Conservation (phyloP, 2,888 invertebrate genomes). For the Drosophila tripunctata region DNA sequence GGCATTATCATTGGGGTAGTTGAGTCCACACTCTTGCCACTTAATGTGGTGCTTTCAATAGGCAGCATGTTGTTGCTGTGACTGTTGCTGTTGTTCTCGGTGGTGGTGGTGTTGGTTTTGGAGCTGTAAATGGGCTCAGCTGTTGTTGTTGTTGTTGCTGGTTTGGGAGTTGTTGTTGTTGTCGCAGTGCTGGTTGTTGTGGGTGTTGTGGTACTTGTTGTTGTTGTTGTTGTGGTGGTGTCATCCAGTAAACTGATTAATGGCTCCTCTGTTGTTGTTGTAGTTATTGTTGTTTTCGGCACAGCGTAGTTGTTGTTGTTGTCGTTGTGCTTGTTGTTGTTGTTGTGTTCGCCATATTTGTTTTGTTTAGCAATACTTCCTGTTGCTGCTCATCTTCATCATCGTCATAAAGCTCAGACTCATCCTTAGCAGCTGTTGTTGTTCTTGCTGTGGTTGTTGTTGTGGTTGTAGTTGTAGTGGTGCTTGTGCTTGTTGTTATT, state of each 20-base stretch:
- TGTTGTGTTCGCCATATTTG: slow-evolving; percentile 51
- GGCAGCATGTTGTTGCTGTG: slow-evolving; percentile 53
- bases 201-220: slow-evolving; percentile 55
- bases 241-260: slow-evolving; percentile 71
- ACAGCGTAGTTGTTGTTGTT: slow-evolving; percentile 14
- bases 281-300: no score
- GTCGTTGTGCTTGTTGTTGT: slow-evolving; percentile 46
- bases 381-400: slow-evolving; percentile 37
- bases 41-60: slow-evolving; percentile 27
- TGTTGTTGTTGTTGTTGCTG: slow-evolving; percentile 49
- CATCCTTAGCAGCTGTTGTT: slow-evolving; percentile 22
- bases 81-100: slow-evolving; percentile 22
- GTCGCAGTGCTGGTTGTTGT: slow-evolving; percentile 41
- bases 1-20: slow-evolving; percentile 36
- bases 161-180: slow-evolving; percentile 21
- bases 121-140: slow-evolving; percentile 48
- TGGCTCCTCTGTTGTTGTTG: slow-evolving; percentile 62
- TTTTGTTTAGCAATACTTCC: slow-evolving; percentile 36
- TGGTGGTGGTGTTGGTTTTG: slow-evolving; percentile 11
- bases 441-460: slow-evolving; percentile 16
- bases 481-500: slow-evolving; percentile 19
- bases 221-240: slow-evolving; percentile 65
- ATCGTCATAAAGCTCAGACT: slow-evolving; percentile 30
- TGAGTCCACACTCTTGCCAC: slow-evolving; percentile 8
- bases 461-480: slow-evolving; percentile 22